Evolutionary conservation across 2,113 vertebrate genomes (phyloP).

Genomic region (Rhodinocichla rosea): DNA sequence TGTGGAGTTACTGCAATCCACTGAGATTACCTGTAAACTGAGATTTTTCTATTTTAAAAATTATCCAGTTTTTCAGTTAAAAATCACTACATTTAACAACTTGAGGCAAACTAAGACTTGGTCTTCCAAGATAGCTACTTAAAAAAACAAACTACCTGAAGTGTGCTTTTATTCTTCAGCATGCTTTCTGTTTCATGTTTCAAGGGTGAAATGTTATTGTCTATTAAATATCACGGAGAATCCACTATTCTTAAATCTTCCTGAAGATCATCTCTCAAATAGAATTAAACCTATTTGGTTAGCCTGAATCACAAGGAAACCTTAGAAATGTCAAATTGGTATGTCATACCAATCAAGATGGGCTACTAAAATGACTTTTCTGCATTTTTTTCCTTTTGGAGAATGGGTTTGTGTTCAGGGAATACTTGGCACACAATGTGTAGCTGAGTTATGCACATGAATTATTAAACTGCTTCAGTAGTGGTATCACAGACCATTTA

Average conservation of each 20-base stretch:
- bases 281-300: background rate
- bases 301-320: background rate
- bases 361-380: background rate
- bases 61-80: background rate
- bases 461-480: background rate
- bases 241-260: background rate
- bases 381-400: background rate
- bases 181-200: background rate
- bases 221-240: background rate
- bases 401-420: background rate
- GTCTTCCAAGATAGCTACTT: background rate
- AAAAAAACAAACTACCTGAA: background rate
- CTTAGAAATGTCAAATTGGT: background rate
- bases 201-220: background rate
- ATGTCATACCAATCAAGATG: background rate
- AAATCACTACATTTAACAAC: background rate
- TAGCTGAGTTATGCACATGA: background rate
- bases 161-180: background rate
- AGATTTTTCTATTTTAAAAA: background rate
- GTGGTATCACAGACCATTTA: background rate
- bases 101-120: background rate
- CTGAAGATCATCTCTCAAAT: background rate
- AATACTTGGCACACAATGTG: background rate
- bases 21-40: background rate
- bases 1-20: background rate